These are phyloP conservation scores for Spongilla lacustris DNA, from an alignment of 37 sponge, comb jelly and placozoan species.

Conservation along the genomic window DNA sequence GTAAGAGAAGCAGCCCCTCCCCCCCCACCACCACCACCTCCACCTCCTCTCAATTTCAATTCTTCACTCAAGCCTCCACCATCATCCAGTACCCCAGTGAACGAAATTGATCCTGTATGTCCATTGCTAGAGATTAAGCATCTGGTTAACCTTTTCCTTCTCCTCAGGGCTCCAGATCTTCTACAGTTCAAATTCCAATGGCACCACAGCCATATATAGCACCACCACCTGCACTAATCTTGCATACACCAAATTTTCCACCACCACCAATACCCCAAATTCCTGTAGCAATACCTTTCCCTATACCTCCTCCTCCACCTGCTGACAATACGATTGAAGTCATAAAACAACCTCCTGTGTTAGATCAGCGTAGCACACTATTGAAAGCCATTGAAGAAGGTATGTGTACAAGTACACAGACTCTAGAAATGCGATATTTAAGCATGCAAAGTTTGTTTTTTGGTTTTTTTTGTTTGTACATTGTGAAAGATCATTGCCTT, in stretches of 20 bases:
- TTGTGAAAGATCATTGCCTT: too few species aligned
- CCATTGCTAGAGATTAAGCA: not conserved
- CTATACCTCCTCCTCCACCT: slow-evolving; percentile 38
- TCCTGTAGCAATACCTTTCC: slow-evolving; percentile 6
- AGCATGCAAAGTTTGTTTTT: too few species aligned
- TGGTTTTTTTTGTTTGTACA: too few species aligned
- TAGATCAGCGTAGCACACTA: slow-evolving; percentile 34
- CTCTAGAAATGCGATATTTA: too few species aligned
- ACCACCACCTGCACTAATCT: not conserved
- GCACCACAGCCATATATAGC: not conserved
- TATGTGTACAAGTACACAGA: too few species aligned
- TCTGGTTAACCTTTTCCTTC: not conserved
- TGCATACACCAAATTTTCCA: too few species aligned
- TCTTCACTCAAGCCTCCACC: not conserved
- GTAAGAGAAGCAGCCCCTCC: not conserved
- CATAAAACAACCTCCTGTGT: not conserved
- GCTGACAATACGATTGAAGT: slow-evolving; percentile 13
- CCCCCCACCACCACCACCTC: slow-evolving; percentile 49
- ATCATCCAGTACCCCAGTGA: not conserved
- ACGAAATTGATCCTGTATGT: not conserved
- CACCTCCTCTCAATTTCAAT: not conserved
- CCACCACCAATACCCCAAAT: slow-evolving; percentile 44
- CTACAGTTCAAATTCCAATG: too few species aligned
- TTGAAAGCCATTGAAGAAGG: slow-evolving; percentile 60
- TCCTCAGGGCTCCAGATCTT: too few species aligned